These are phyloP conservation scores for Echinops telfairi DNA, from an alignment of 2,113 vertebrate species.

Conservation along the genomic window DNA sequence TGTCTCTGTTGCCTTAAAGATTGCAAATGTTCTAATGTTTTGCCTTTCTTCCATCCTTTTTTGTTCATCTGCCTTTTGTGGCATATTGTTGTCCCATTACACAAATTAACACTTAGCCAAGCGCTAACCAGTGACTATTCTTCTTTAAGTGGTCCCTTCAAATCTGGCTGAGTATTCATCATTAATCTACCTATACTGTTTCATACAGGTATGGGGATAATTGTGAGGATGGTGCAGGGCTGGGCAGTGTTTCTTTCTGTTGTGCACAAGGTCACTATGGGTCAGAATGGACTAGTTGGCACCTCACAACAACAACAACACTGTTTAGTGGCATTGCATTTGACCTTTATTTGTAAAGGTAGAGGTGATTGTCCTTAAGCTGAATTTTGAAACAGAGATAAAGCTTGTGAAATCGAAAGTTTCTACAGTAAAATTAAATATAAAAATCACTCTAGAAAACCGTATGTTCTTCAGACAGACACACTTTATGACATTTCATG, in stretches of 20 bases:
- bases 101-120: too few relatives aligned
- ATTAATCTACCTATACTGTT: background rate
- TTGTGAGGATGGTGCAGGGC: too few relatives aligned
- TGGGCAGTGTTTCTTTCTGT: too few relatives aligned
- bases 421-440: background rate
- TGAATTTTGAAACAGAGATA: constrained; percentile 39
- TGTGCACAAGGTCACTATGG: too few relatives aligned
- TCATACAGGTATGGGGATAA: too few relatives aligned
- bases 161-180: constrained; percentile 17
- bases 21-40: too few relatives aligned
- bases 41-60: too few relatives aligned
- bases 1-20: too few relatives aligned
- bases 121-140: background rate
- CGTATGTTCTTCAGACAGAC: constrained; percentile 15
- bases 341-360: background rate
- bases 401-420: constrained; percentile 39
- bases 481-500: background rate
- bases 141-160: background rate
- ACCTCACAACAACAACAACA: too few relatives aligned
- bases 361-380: background rate
- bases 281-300: too few relatives aligned
- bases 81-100: too few relatives aligned
- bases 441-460: constrained; percentile 7
- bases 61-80: too few relatives aligned
- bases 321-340: background rate